These are phyloP conservation scores for Portunus trituberculatus DNA, from an alignment of 1,140 invertebrate genomes.

Conservation along the genomic window DNA sequence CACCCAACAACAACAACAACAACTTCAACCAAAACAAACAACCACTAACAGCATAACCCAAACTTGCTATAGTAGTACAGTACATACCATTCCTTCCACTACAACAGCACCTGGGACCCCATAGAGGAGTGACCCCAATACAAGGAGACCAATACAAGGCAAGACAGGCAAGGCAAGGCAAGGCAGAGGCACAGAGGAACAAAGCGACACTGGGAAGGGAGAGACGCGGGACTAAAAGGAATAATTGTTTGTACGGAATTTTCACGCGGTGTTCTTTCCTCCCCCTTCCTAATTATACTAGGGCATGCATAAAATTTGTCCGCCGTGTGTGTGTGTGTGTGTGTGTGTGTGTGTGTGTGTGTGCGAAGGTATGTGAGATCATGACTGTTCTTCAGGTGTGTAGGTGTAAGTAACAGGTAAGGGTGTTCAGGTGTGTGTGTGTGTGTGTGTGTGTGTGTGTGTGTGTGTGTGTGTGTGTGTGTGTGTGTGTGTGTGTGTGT, in stretches of 20 bases:
- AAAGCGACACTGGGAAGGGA: not conserved
- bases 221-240: not conserved
- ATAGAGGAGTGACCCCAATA: no score
- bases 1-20: no score
- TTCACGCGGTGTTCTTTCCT: not conserved
- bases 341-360: slow-evolving; percentile 20
- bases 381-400: no score
- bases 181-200: not conserved
- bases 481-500: not conserved
- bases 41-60: no score
- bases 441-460: slow-evolving; percentile 11
- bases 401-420: no score
- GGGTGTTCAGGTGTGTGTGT: not conserved
- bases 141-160: no score
- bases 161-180: no score
- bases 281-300: not conserved
- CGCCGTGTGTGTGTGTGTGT: not conserved
- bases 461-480: slow-evolving; percentile 11
- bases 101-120: no score
- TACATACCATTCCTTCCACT: no score
- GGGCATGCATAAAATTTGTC: not conserved
- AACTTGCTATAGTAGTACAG: no score
- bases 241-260: not conserved
- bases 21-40: no score
- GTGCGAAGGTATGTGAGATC: not conserved